Percentiles rank a stretch among this genome's conserved stretches.
These are phyloP conservation scores for Hirtodrosophila trivittata DNA, from an alignment of 2,888 invertebrate species.

Conservation along the genomic window DNA sequence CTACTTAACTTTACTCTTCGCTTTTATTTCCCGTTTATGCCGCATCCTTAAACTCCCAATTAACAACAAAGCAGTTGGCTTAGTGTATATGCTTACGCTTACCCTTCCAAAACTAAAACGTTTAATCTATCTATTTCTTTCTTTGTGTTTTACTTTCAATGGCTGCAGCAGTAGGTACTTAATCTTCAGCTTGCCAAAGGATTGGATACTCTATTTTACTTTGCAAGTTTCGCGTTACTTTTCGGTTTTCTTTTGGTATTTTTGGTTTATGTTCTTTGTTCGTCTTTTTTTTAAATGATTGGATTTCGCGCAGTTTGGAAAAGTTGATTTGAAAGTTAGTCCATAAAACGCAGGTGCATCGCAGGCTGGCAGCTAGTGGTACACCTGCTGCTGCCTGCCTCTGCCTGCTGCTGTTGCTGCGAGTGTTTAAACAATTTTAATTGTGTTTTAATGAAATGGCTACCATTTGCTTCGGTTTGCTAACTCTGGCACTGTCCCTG, in stretches of 20 bases:
- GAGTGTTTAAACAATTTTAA: constrained; percentile 52
- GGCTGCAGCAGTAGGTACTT: too few relatives aligned
- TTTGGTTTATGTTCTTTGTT: constrained; percentile 37
- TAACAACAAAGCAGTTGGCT: too few relatives aligned
- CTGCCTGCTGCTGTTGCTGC: constrained; percentile 9
- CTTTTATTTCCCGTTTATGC: not conserved
- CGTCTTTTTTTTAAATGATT: constrained; percentile 46
- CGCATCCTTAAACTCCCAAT: constrained; percentile 2
- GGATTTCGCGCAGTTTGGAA: constrained; percentile 35
- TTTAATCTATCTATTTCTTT: too few relatives aligned
- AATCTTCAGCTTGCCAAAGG: not conserved
- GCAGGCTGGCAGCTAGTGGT: constrained; percentile 13
- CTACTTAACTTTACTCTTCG: not conserved
- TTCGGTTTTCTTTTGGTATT: constrained; percentile 8
- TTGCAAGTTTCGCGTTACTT: not conserved
- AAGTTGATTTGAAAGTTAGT: constrained; percentile 51
- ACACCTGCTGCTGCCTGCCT: constrained; percentile 35
- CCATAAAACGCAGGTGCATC: constrained; percentile 47
- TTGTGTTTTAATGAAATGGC: constrained; percentile 56
- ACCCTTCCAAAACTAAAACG: too few relatives aligned
- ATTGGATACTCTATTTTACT: not conserved
- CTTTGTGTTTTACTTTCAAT: too few relatives aligned
- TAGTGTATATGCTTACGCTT: too few relatives aligned
- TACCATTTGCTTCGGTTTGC: constrained; percentile 19
- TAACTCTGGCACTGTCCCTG: too few relatives aligned